These are phyloP conservation scores for Steatornis caripensis DNA, from an alignment of 2,113 vertebrate genomes.

Conservation along the genomic window DNA sequence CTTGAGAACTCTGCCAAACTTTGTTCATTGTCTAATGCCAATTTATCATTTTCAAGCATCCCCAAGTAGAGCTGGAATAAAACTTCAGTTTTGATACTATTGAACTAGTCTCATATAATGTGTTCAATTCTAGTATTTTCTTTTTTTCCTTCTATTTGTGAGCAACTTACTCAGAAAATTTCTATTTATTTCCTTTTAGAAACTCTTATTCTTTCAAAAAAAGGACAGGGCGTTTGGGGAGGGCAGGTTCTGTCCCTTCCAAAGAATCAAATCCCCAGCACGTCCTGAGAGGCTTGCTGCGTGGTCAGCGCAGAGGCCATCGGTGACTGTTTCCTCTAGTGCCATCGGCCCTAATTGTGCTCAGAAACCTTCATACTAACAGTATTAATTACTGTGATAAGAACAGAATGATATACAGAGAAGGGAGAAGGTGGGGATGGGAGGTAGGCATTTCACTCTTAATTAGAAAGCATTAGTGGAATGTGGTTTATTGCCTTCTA, in stretches of 20 bases:
- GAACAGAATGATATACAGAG: not conserved
- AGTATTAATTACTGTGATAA: not conserved
- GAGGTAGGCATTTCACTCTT: not conserved
- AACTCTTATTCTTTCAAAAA: not conserved
- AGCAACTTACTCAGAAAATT: not conserved
- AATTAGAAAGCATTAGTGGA: not conserved
- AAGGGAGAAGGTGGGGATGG: not conserved
- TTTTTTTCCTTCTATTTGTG: not conserved
- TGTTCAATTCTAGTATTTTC: not conserved
- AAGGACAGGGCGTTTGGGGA: fast-evolving
- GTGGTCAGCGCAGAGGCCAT: not conserved
- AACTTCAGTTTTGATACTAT: not conserved
- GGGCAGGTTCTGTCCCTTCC: not conserved
- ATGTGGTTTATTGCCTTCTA: not conserved
- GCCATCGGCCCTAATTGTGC: not conserved
- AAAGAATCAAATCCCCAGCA: not conserved
- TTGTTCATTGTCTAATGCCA: not conserved
- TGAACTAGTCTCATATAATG: not conserved
- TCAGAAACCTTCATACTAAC: not conserved
- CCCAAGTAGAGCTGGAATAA: not conserved
- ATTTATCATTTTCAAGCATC: not conserved
- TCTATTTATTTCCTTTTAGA: not conserved
- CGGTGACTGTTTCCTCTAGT: not conserved
- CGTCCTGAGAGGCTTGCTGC: not conserved
- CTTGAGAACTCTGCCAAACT: not conserved